Base-by-base conservation (phyloP, 2,797 vertebrate genomes). In the Sardinella longiceps region DNA sequence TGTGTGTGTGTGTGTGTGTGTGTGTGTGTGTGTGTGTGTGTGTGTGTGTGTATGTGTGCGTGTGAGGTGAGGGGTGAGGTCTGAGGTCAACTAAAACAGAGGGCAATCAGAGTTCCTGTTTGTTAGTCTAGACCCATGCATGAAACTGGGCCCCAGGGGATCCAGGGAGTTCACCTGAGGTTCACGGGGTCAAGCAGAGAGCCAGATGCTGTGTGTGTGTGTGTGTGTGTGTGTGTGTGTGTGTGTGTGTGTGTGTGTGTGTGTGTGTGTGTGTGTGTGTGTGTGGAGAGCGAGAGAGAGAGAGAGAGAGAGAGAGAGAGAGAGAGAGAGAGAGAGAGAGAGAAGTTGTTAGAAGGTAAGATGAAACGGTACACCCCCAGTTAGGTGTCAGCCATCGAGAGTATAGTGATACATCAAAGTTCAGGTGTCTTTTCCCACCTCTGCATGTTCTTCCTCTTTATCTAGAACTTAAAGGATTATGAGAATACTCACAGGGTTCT, bases 131-230 rank as follows among this genome's bases (percentile, higher is more conserved):
- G 87, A 91, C 89, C 87, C 86, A 80, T 86, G 89, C 83, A 37
- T 87, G 88, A 91, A 91, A 88, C 88, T 86, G 37, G 86, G 91
- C 91, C 85, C 51, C 48, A 87, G 93, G 91, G 89, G 88, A 86
- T 83, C 86, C 91, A 90, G 85, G 60, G 91, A 94, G 92, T 93
- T 93, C 89, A 92, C 87, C 46, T 85, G 70, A 85, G 58, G 90
- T 89, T 80, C 86, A 85, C 83, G 86, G 94, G 92, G 60, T 63
- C 60, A 63, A 63, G 60, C 25, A 63, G 25, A 63, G 25, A 30
- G 60, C 60, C 58, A 30, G 15, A 11, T 30, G 37, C 30, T 45
- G 53, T 33, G 56, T 48, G 51, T 81, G 84, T 46, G 56, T 37
- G 45, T 48, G 80, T 77, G 46, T 70, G 60, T 80, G 30, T 85